Percentiles rank a stretch among this genome's conserved stretches.
phyloP scores from a whole-genome alignment of 2,888 invertebrate species.

The Melinaea marsaeus region DNA sequence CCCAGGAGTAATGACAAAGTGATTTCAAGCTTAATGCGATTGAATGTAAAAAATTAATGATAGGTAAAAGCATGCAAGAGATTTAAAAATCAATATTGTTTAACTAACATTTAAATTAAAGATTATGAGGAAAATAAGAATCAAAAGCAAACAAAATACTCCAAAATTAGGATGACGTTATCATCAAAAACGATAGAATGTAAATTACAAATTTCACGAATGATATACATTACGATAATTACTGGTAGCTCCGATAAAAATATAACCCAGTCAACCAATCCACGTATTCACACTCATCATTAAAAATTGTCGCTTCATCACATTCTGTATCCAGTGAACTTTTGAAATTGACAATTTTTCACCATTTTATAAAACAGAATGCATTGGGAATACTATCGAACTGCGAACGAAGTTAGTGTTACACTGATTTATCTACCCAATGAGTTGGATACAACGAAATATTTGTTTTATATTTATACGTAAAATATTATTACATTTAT shows the following conservation, averaged over 20 bases:
- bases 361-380: constrained; percentile 8
- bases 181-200: no score
- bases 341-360: constrained; percentile 8
- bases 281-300: constrained; percentile 2
- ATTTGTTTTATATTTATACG: background rate
- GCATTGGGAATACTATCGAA: constrained; percentile 5
- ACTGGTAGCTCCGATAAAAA: no score
- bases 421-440: constrained; percentile 6
- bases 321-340: background rate
- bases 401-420: background rate
- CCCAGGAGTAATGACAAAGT: constrained; percentile 1
- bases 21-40: constrained; percentile 7
- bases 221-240: no score
- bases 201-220: no score
- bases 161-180: no score
- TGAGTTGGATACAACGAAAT: background rate
- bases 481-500: no score
- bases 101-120: no score
- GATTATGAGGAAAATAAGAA: no score
- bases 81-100: background rate
- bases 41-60: background rate
- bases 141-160: no score
- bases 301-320: constrained; percentile 8
- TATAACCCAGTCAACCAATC: constrained; percentile 1
- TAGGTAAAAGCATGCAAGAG: background rate